These are phyloP conservation scores for Drosophila trichaetosa DNA, from an alignment of 2,888 invertebrate species.

Conservation along the genomic window DNA sequence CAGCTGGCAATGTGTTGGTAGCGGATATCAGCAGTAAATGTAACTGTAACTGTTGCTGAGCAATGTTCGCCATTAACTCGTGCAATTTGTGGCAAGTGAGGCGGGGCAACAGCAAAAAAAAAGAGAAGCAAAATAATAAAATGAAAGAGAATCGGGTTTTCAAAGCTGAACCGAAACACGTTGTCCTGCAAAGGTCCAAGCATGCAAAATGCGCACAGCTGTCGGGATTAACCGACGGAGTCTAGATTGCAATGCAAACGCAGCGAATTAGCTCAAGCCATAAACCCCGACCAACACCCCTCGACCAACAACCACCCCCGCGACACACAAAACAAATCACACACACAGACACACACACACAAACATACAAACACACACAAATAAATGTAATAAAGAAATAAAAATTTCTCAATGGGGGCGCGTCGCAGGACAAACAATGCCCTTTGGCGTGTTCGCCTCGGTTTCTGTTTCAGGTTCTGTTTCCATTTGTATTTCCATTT, in stretches of 20 bases:
- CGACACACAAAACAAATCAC: slow-evolving; percentile 12
- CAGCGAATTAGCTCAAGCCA: slow-evolving; percentile 57
- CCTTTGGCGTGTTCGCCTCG: slow-evolving; percentile 42
- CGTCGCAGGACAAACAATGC: slow-evolving; percentile 48
- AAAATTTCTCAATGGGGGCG: slow-evolving; percentile 47
- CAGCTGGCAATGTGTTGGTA: slow-evolving; percentile 33
- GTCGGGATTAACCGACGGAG: slow-evolving; percentile 62
- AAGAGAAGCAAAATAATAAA: neutral
- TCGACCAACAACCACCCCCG: slow-evolving; percentile 50
- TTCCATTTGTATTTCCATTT: slow-evolving; percentile 21
- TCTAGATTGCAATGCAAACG: slow-evolving; percentile 65
- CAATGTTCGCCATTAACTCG: slow-evolving; percentile 5
- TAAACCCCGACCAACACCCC: slow-evolving; percentile 17
- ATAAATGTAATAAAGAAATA: slow-evolving; percentile 76
- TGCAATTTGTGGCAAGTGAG: slow-evolving; percentile 65
- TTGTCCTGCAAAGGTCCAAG: slow-evolving; percentile 16
- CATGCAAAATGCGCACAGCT: slow-evolving; percentile 72
- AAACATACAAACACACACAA: slow-evolving; percentile 54
- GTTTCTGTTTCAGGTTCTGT: slow-evolving; percentile 12
- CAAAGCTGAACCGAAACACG: neutral
- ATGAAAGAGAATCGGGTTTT: neutral
- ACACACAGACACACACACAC: slow-evolving; percentile 27
- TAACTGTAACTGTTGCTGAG: slow-evolving; percentile 17
- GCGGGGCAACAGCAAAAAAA: slow-evolving; percentile 8
- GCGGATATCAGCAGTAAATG: slow-evolving; percentile 13